Evolutionary conservation across 2,797 vertebrate genomes (phyloP), one percentile per base, ranked within the genome.

Genomic region (Urocyon cinereoargenteus): DNA sequence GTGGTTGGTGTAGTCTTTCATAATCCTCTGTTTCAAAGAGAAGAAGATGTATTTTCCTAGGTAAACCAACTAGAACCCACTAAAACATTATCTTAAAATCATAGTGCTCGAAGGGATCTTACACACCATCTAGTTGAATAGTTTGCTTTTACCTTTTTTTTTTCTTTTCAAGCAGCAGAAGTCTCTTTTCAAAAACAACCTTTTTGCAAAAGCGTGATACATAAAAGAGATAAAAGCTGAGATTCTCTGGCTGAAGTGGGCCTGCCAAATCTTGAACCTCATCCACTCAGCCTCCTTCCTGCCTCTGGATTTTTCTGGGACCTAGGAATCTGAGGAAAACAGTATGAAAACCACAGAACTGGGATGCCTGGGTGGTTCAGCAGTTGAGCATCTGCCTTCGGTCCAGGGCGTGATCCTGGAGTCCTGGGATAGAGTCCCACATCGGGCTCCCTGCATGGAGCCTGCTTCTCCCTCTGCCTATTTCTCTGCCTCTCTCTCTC

Each of bases 21-120:
- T 72, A 86, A 90, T 62, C 61, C 14, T 94, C 89, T 79, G 73
- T 59, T 89, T 96, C 77, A 78, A 94, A 91, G 62, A 87, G 66
- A 91, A 26, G 18, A 93, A 53, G 53, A 90, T 82, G 3, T 84
- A 62, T 97, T 97, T 96, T 78, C 68, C 57, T 72, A 61, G 31
- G n/a, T 83, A 64, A 85, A 87, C 36, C 72, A 81, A 55, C 59
- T 86, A 66, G 66, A 91, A 75, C 28, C 53, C 16, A 78, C 83
- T 79, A 53, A 81, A 82, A 94, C 62, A 31, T 62, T 36, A 89
- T 45, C 77, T 95, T 84, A 78, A 85, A 73, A 86, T 72, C 68
- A 21, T 34, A 77, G 36, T 12, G 13, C 57, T 64, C 14, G 40
- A 40, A 77, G 36, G 45, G 8, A 49, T 53, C 92, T 84, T 53